Percentiles rank a stretch among this genome's conserved stretches.
Conservation (phyloP, 2,888 invertebrate genomes). For the Eupeodes luniger region DNA sequence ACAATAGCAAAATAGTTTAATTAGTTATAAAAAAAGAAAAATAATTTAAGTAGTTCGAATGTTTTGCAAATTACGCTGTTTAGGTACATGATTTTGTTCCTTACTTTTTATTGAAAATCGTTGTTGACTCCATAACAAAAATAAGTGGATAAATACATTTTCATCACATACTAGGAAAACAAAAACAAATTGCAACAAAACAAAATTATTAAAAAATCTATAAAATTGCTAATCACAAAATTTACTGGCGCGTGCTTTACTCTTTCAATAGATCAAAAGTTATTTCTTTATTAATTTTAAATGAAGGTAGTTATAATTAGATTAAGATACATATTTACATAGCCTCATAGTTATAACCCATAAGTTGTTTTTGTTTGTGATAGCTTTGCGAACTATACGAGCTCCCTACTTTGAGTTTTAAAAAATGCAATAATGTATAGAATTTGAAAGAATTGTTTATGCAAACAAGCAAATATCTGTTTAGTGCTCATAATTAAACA, state of each 20-base stretch:
- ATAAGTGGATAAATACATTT: not conserved
- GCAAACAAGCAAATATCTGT: too few species aligned
- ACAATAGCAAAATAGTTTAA: not conserved
- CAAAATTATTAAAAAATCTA: not conserved
- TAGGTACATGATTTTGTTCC: not conserved
- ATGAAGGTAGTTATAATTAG: too few species aligned
- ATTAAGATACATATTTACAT: too few species aligned
- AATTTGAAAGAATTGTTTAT: too few species aligned
- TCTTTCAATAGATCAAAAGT: not conserved
- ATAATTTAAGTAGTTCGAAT: not conserved
- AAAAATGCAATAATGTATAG: too few species aligned
- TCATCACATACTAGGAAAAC: not conserved
- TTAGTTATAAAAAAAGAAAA: not conserved
- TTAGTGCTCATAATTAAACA: too few species aligned
- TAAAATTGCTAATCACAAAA: not conserved
- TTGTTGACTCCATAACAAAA: not conserved
- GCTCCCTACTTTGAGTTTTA: too few species aligned
- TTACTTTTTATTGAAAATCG: not conserved
- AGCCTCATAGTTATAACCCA: too few species aligned
- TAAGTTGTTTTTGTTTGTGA: not conserved
- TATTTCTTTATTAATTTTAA: not conserved
- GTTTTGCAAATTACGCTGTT: not conserved
- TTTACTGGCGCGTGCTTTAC: conserved; percentile 7
- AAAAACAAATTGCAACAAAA: not conserved
- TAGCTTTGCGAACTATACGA: too few species aligned